Evolutionary conservation across 2,888 invertebrate species (phyloP).

Genomic region (Macaria liturata): DNA sequence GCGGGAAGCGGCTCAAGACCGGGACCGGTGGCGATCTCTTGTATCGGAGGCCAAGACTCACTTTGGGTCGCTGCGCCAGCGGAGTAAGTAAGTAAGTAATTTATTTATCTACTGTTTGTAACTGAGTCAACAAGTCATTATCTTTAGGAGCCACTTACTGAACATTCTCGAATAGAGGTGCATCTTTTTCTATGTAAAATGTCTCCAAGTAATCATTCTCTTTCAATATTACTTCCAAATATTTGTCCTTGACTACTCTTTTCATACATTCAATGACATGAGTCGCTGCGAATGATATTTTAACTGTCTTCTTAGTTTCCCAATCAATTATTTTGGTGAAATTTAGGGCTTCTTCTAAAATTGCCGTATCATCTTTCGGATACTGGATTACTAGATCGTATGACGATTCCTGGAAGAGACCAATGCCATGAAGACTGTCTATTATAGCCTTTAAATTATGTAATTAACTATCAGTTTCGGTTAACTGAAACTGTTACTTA

Average conservation of each 20-base stretch:
- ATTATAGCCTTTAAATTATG: too few relatives aligned
- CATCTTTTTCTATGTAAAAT: constrained; percentile 7
- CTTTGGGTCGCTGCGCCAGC: too few relatives aligned
- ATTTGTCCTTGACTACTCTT: constrained; percentile 4
- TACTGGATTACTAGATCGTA: constrained; percentile 55
- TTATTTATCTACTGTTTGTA: too few relatives aligned
- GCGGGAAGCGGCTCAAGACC: too few relatives aligned
- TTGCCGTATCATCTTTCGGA: constrained; percentile 44
- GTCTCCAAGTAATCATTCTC: constrained; percentile 1
- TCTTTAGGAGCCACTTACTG: constrained; percentile 1
- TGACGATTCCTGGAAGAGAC: constrained; percentile 46
- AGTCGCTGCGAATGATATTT: constrained; percentile 1
- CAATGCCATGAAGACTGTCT: too few relatives aligned
- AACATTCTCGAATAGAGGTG: constrained; percentile 7
- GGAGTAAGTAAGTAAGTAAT: too few relatives aligned
- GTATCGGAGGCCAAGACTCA: too few relatives aligned
- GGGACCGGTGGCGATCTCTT: too few relatives aligned
- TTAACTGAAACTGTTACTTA: too few relatives aligned
- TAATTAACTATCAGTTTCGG: too few relatives aligned
- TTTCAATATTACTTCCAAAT: constrained; percentile 4
- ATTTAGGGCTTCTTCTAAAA: constrained; percentile 48
- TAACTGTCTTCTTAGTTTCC: constrained; percentile 3
- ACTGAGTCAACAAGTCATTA: too few relatives aligned
- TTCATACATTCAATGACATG: constrained; percentile 5
- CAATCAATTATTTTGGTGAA: constrained; percentile 41